phyloP scores from a whole-genome alignment of 2,888 invertebrate species.

The Palloptera scutellata region DNA sequence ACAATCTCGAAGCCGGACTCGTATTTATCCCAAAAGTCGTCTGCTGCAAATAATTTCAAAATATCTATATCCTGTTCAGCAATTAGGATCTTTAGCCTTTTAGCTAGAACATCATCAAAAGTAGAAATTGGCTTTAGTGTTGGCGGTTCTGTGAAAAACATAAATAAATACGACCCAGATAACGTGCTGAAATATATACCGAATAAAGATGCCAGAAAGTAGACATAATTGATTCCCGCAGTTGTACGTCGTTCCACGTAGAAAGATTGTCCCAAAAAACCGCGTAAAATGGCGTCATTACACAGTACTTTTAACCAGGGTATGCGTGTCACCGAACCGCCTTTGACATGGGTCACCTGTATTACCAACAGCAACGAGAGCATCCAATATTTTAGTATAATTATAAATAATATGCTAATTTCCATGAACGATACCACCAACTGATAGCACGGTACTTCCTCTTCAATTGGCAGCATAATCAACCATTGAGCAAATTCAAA shows the following conservation, averaged over 20 bases:
- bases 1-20: neutral
- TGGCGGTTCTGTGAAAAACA: constrained; percentile 24
- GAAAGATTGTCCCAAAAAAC: constrained; percentile 12
- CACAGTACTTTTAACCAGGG: constrained; percentile 2
- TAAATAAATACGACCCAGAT: constrained; percentile 5
- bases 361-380: constrained; percentile 8
- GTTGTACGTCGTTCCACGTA: neutral
- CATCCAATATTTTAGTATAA: constrained; percentile 10
- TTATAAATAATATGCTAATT: neutral
- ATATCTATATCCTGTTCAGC: neutral
- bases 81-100: constrained; percentile 10
- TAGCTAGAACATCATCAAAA: neutral
- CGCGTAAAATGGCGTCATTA: constrained; percentile 16
- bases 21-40: constrained; percentile 13
- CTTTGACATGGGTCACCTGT: no score
- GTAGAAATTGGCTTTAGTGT: neutral
- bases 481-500: constrained; percentile 9
- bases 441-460: neutral
- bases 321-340: no score
- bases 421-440: constrained; percentile 9
- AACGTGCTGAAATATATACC: constrained; percentile 13
- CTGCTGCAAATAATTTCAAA: constrained; percentile 7
- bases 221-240: neutral
- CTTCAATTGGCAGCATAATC: constrained; percentile 18
- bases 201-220: neutral